Percentiles rank a stretch among this genome's conserved stretches.
phyloP scores from a whole-genome alignment of 2,888 invertebrate genomes.

The Troides aeacus region DNA sequence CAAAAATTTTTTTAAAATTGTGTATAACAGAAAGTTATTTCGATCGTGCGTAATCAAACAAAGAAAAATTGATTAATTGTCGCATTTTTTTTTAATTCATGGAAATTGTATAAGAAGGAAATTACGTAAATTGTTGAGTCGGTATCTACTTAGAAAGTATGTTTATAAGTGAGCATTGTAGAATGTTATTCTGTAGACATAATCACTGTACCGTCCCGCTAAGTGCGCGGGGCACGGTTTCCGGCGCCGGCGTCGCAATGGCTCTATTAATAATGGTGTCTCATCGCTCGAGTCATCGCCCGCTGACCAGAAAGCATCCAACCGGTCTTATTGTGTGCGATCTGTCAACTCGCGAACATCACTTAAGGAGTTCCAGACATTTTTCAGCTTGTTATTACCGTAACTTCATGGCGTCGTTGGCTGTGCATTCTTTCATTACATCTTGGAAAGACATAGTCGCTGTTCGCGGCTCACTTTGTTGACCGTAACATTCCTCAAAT shows the following conservation, averaged over 20 bases:
- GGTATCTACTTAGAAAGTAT: neutral
- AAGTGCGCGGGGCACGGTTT: conserved; percentile 62
- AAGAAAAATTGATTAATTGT: neutral
- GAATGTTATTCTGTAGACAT: conserved; percentile 18
- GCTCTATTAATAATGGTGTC: conserved; percentile 77
- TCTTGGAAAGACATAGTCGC: too few relatives aligned
- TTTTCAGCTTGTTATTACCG: conserved; percentile 15
- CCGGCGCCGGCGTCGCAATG: conserved; percentile 72
- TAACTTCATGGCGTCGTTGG: conserved; percentile 1
- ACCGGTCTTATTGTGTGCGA: conserved; percentile 62
- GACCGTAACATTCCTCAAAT: too few relatives aligned
- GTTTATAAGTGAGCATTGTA: neutral
- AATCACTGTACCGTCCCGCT: conserved; percentile 61
- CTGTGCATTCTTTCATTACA: neutral
- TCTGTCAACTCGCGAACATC: conserved; percentile 52
- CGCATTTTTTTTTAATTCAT: neutral
- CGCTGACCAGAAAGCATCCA: conserved; percentile 52
- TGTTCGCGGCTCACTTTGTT: too few relatives aligned
- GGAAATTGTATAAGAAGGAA: neutral
- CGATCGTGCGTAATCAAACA: neutral
- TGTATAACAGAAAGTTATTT: neutral
- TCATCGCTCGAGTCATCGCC: conserved; percentile 75
- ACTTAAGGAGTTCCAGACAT: conserved; percentile 23
- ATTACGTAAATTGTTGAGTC: neutral
- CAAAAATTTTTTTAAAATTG: neutral